Base-by-base conservation (phyloP, 2,797 vertebrate species). In the Protonibea diacanthus region DNA sequence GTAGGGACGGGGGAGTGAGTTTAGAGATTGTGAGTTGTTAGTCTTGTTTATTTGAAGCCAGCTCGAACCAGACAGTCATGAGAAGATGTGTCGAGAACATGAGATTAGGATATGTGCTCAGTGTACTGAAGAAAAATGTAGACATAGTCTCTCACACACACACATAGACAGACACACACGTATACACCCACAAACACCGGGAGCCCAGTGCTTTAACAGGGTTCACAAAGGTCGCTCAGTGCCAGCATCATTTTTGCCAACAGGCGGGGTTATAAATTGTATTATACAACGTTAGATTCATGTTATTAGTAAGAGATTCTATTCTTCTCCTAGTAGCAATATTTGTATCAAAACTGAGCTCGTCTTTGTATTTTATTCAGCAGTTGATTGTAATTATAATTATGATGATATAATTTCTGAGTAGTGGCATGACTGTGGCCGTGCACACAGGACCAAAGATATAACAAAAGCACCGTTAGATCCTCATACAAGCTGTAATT, bases 361-460 rank as follows among this genome's bases (percentile, higher is more conserved):
- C 65, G 44, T 60, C 20, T 80, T 71, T 84, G 66, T 78, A 44
- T 92, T 81, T 87, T 86, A 82, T 81, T 86, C 74, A 85, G 63
- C 76, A 74, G 72, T 78, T 87, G 78, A 85, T 84, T 92, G 89
- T 92, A 83, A 85, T 88, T 84, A 63, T 86, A 71, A 58, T 74
- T 65, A 48, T 78, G 59, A 78, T 80, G 56, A 70, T 71, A 27
- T 51, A 18, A 73, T 88, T 85, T 87, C 10, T 66, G 51, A 86
- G 73, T 77, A 74, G 53, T 81, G 58, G 75, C 78, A 21, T 72
- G 81, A 86, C 71, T 85, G 85, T 88, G 85, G 80, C 84, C 27
- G 40, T 66, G 73, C 70, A 79, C 87, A 82, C 91, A 87, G 90
- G 89, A 94, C 93, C 95, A 95, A 95, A 94, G 91, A 92, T 56